These are phyloP conservation scores for Psilopsiagon aymara DNA, from an alignment of 2,113 vertebrate genomes.

Conservation along the genomic window DNA sequence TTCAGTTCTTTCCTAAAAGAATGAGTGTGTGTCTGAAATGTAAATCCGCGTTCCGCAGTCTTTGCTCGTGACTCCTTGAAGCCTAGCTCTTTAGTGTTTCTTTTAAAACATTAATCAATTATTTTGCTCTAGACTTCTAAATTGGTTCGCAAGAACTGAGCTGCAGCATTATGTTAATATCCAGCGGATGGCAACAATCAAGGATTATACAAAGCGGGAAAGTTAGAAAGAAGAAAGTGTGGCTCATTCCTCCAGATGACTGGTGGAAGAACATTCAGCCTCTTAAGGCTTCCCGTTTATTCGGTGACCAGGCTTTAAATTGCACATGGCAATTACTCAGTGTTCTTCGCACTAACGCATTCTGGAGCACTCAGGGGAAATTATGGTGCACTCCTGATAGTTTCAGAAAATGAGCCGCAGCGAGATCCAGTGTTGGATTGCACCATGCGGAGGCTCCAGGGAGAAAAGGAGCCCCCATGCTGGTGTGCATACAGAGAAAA, in stretches of 20 bases:
- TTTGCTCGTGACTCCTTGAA: background rate
- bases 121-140: background rate
- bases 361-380: background rate
- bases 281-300: background rate
- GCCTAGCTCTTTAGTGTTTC: background rate
- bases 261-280: fast-evolving
- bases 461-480: background rate
- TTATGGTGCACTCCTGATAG: fast-evolving
- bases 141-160: background rate
- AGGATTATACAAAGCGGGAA: background rate
- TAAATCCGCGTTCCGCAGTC: background rate
- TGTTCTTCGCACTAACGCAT: fast-evolving
- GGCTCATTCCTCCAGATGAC: background rate
- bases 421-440: background rate
- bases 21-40: background rate
- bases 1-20: background rate
- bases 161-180: background rate
- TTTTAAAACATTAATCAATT: background rate
- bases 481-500: fast-evolving
- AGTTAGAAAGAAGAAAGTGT: background rate
- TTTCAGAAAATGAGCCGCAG: background rate
- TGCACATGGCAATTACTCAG: background rate
- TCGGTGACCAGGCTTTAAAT: background rate
- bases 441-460: fast-evolving
- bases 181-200: background rate